A percentile compares a stretch with the other conserved stretches of the same genome.
Conservation (phyloP, 1,140 invertebrate genomes). For the Drosophila lacteicornis region DNA sequence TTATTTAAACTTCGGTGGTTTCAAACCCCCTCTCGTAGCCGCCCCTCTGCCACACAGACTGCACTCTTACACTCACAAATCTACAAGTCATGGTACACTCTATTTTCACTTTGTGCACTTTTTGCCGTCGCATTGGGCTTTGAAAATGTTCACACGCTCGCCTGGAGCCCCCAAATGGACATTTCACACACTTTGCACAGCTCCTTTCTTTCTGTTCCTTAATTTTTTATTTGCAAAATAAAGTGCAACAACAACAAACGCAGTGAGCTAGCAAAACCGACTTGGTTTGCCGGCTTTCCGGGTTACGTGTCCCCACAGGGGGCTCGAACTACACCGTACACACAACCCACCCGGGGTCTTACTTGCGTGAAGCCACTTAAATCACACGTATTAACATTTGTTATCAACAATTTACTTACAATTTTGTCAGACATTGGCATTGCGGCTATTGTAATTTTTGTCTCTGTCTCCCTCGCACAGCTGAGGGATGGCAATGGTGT, state of each 20-base stretch:
- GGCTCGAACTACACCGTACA: not conserved
- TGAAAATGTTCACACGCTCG: not conserved
- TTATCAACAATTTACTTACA: constrained; percentile 68
- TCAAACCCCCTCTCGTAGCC: not conserved
- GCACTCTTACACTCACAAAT: constrained; percentile 56
- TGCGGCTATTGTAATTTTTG: constrained; percentile 58
- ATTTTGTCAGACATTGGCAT: constrained; percentile 70
- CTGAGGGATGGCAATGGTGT: constrained; percentile 6
- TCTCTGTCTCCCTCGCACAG: constrained; percentile 38
- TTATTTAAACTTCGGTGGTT: constrained; percentile 5
- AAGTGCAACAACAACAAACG: constrained; percentile 37
- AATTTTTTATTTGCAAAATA: constrained; percentile 21
- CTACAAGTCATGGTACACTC: constrained; percentile 76
- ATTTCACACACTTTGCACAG: not conserved
- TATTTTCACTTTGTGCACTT: constrained; percentile 43
- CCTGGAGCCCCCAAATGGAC: not conserved
- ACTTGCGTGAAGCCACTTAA: not conserved
- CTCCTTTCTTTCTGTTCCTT: not conserved
- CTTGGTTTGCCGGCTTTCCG: constrained; percentile 48
- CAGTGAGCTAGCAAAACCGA: not conserved
- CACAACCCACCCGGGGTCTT: not conserved
- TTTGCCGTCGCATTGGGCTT: not conserved
- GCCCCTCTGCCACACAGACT: constrained; percentile 3
- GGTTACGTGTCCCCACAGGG: not conserved
- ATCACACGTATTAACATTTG: not conserved